Evolutionary conservation across 2,797 vertebrate species (phyloP).

Genomic region (Artibeus lituratus): DNA sequence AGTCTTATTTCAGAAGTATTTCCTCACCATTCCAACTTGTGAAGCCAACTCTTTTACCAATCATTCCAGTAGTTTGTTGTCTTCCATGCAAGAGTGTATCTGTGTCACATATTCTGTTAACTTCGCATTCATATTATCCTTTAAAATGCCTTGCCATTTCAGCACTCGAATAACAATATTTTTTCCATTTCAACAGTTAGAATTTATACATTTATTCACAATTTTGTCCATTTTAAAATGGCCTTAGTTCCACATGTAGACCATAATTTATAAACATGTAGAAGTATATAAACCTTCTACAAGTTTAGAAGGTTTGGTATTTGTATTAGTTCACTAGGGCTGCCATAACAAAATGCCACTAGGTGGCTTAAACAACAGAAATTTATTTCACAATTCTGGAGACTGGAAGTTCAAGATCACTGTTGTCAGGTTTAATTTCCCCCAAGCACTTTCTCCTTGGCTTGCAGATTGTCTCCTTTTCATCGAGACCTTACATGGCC

Average conservation of each 20-base stretch:
- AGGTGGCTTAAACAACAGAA: not conserved
- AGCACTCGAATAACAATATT: not conserved
- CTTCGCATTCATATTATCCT: not conserved
- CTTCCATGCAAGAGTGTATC: not conserved
- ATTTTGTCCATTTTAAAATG: constrained; percentile 4
- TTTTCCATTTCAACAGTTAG: constrained; percentile 1
- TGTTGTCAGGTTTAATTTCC: not conserved
- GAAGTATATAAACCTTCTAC: not conserved
- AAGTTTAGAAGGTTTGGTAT: not conserved
- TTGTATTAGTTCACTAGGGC: not conserved
- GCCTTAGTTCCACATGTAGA: not conserved
- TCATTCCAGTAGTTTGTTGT: not conserved
- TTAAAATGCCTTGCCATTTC: constrained; percentile 38
- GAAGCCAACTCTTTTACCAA: not conserved
- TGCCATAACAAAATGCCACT: not conserved
- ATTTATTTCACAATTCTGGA: not conserved
- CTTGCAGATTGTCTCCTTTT: not conserved
- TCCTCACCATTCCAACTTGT: not conserved
- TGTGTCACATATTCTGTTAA: not conserved
- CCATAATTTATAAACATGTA: not conserved
- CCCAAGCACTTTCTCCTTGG: not conserved
- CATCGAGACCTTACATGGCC: not conserved
- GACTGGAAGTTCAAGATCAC: not conserved
- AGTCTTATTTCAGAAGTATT: not conserved
- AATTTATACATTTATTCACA: not conserved